phyloP scores from a whole-genome alignment of 1,140 invertebrate genomes.

The Pogonomyrmex californicus region DNA sequence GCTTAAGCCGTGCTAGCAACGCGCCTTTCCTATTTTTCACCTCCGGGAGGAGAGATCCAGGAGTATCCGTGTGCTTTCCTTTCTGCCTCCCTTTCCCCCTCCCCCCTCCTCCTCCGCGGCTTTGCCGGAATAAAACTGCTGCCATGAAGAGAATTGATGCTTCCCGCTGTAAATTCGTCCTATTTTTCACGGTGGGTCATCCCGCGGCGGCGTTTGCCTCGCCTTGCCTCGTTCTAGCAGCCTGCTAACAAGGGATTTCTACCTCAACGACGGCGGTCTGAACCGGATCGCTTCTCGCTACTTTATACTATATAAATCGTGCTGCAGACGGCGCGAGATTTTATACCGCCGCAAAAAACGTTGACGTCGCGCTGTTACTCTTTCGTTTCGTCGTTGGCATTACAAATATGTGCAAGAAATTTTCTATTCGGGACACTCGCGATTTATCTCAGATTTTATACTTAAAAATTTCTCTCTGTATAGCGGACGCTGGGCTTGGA shows the following conservation, averaged over 20 bases:
- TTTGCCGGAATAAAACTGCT: constrained; percentile 70
- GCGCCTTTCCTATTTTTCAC: constrained; percentile 70
- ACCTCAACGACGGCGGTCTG: constrained; percentile 49
- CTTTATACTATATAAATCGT: constrained; percentile 57
- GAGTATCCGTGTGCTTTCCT: constrained; percentile 43
- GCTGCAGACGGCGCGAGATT: constrained; percentile 15
- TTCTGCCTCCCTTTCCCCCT: neutral
- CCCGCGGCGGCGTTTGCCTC: constrained; percentile 43
- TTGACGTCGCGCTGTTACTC: neutral
- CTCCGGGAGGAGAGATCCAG: constrained; percentile 40
- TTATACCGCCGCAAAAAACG: constrained; percentile 1
- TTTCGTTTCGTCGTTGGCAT: neutral
- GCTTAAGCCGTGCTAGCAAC: constrained; percentile 52
- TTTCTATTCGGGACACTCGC: neutral
- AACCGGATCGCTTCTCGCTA: neutral
- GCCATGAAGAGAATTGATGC: constrained; percentile 72
- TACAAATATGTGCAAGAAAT: neutral
- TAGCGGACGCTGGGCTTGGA: neutral
- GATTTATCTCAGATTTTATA: neutral
- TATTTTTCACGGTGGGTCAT: constrained; percentile 72
- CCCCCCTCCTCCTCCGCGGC: neutral
- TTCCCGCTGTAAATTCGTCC: constrained; percentile 73
- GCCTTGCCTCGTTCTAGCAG: constrained; percentile 15
- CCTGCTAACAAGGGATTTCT: constrained; percentile 59
- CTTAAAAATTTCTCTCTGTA: neutral